Percentiles rank a stretch among this genome's conserved stretches.
phyloP scores from a whole-genome alignment of 2,888 invertebrate species.

The Drosophila kuntzei region DNA sequence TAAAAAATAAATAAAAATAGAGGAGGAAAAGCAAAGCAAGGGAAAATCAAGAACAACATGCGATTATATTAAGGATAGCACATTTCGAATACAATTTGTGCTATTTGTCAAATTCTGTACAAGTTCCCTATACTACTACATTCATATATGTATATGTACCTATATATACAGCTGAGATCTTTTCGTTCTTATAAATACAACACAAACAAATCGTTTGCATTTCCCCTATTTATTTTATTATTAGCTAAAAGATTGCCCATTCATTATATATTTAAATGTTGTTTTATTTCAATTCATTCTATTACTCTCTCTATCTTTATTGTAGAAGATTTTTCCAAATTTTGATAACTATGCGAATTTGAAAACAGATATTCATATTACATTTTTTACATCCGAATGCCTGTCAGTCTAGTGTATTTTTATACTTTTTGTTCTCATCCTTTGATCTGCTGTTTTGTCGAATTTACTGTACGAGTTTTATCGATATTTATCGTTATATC shows the following conservation, averaged over 20 bases:
- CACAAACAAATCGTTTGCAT: slow-evolving; percentile 41
- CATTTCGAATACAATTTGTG: slow-evolving; percentile 34
- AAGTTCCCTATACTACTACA: slow-evolving; percentile 19
- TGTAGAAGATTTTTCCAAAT: slow-evolving; percentile 40
- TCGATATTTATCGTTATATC: not conserved
- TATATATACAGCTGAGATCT: not conserved
- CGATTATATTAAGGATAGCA: slow-evolving; percentile 26
- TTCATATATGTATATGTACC: slow-evolving; percentile 12
- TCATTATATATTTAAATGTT: slow-evolving; percentile 47
- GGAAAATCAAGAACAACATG: slow-evolving; percentile 32
- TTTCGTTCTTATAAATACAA: slow-evolving; percentile 11
- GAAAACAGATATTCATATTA: not conserved
- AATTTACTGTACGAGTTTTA: not conserved
- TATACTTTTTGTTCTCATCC: slow-evolving; percentile 7
- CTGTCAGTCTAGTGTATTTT: slow-evolving; percentile 21
- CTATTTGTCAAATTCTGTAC: slow-evolving; percentile 30
- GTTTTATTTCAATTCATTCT: slow-evolving; percentile 23
- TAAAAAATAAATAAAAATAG: slow-evolving; percentile 1
- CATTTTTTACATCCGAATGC: slow-evolving; percentile 14
- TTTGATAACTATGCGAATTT: not conserved
- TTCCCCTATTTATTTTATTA: slow-evolving; percentile 3
- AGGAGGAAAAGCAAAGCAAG: not conserved
- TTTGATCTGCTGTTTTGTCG: slow-evolving; percentile 6
- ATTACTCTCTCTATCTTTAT: slow-evolving; percentile 9
- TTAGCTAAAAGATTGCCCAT: slow-evolving; percentile 46